Percentiles rank a stretch among this genome's conserved stretches.
Evolutionary conservation across 2,888 invertebrate species (phyloP).

Genomic region (Anthoptus insignis): DNA sequence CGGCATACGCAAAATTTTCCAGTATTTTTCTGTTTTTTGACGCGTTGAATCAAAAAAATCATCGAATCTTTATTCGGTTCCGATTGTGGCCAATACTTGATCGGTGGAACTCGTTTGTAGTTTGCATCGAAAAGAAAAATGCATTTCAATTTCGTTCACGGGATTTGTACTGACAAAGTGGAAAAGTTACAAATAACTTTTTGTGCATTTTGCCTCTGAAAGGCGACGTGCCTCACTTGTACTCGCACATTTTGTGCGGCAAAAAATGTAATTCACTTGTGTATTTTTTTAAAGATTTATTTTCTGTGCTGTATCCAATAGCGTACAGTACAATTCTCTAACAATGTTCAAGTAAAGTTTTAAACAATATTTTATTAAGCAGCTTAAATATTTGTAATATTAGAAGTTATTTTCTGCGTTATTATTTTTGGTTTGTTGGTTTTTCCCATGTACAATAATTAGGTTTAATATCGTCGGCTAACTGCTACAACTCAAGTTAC

Average conservation of each 20-base stretch:
- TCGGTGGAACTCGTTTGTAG: slow-evolving; percentile 18
- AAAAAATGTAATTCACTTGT: not conserved
- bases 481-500: too few species aligned
- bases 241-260: not conserved
- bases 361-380: too few species aligned
- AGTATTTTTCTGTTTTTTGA: slow-evolving; percentile 10
- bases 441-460: too few species aligned
- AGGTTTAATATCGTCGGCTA: too few species aligned
- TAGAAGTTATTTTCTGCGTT: too few species aligned
- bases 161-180: slow-evolving; percentile 12
- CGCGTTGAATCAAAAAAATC: slow-evolving; percentile 13
- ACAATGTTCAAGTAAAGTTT: too few species aligned
- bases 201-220: not conserved
- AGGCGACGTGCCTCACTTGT: not conserved
- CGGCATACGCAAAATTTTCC: not conserved
- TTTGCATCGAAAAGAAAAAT: slow-evolving; percentile 25
- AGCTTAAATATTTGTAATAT: too few species aligned
- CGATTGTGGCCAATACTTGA: slow-evolving; percentile 26
- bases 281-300: not conserved
- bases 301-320: too few species aligned
- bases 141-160: slow-evolving; percentile 25
- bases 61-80: slow-evolving; percentile 15
- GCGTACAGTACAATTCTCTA: too few species aligned
- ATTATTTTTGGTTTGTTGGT: too few species aligned
- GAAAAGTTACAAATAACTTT: slow-evolving; percentile 22